A percentile compares a stretch with the other conserved stretches of the same genome.
These are phyloP conservation scores for Condylura cristata DNA, from an alignment of 2,113 vertebrate species.

Conservation along the genomic window DNA sequence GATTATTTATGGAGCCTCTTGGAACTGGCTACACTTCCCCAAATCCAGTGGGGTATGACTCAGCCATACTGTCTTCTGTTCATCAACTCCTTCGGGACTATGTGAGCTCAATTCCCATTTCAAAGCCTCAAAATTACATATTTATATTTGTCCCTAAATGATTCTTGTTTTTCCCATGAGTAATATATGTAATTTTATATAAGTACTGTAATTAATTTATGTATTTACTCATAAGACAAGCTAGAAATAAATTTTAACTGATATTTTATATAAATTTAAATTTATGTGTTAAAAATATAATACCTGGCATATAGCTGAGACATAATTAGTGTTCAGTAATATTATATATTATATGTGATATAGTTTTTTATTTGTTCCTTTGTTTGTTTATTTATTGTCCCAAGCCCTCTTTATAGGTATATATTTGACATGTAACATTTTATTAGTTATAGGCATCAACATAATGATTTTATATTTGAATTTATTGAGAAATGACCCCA, in stretches of 20 bases:
- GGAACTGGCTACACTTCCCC: not conserved
- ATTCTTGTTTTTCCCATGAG: not conserved
- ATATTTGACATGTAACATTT: no score
- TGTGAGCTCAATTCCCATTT: not conserved
- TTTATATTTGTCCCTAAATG: not conserved
- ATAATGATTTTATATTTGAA: no score
- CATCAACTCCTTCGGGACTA: not conserved
- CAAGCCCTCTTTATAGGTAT: no score
- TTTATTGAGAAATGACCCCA: no score
- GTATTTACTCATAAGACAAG: not conserved
- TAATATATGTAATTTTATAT: not conserved
- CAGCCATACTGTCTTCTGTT: not conserved
- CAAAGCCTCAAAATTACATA: not conserved
- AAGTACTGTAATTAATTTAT: no score
- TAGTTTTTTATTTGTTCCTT: not conserved
- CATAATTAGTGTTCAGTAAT: not conserved
- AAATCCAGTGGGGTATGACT: not conserved
- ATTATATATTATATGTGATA: not conserved
- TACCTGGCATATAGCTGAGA: not conserved
- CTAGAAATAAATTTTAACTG: not conserved
- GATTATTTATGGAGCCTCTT: not conserved
- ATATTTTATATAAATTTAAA: no score
- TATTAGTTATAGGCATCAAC: no score
- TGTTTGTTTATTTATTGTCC: no score
- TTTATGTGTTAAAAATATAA: not conserved